These are phyloP conservation scores for Megaceryle alcyon DNA, from an alignment of 2,797 vertebrate genomes.

Conservation along the genomic window DNA sequence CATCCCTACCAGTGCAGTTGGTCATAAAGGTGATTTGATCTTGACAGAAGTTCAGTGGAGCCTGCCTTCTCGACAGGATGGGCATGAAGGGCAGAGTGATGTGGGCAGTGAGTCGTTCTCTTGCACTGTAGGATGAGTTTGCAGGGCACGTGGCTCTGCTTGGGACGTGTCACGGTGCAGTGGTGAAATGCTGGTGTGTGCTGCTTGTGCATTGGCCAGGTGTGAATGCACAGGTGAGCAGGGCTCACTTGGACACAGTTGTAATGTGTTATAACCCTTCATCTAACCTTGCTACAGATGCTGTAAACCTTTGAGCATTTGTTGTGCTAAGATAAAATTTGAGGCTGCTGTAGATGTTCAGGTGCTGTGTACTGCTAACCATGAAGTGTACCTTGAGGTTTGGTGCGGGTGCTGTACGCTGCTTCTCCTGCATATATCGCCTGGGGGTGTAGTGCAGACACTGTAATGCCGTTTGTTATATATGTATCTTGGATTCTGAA, in stretches of 20 bases:
- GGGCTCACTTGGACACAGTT: not conserved
- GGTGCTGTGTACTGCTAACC: constrained; percentile 64
- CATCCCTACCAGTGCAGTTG: not conserved
- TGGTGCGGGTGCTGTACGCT: constrained; percentile 40
- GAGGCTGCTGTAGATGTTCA: constrained; percentile 65
- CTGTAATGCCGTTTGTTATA: constrained; percentile 42
- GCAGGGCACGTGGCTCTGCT: not conserved
- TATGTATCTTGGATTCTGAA: constrained; percentile 53
- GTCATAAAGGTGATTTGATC: not conserved
- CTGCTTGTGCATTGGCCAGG: not conserved
- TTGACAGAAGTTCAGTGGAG: not conserved
- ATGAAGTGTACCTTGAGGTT: constrained; percentile 63
- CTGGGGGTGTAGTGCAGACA: constrained; percentile 49
- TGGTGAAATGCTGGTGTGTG: not conserved
- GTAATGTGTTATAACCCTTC: not conserved
- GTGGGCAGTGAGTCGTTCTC: not conserved
- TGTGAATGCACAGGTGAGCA: not conserved
- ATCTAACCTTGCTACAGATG: constrained; percentile 20
- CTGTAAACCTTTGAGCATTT: constrained; percentile 53
- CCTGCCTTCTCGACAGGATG: not conserved
- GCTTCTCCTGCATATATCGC: constrained; percentile 59
- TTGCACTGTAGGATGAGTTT: not conserved
- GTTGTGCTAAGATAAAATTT: constrained; percentile 24
- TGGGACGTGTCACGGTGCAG: not conserved
- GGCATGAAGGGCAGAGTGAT: not conserved